Base-by-base conservation (phyloP, 2,888 invertebrate species). In the Poecilobothrus nobilitatus region DNA sequence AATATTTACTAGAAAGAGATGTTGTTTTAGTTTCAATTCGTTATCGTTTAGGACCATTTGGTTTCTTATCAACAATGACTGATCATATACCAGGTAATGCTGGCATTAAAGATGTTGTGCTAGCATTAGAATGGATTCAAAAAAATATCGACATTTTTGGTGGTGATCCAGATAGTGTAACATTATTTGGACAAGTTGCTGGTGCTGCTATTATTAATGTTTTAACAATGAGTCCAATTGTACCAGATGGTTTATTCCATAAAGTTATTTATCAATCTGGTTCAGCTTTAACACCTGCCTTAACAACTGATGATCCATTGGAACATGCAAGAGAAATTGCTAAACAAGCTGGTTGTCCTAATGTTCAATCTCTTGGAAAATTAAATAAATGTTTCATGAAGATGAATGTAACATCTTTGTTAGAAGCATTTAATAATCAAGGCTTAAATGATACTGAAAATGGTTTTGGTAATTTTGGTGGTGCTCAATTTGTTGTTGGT, bases 261-360 rank as follows among this genome's bases (percentile, higher is more conserved):
- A 79, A 81, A 34, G 83, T 82, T 12, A 86, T 86, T 71, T 79
- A 84, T 33, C 84, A 85, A 73, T 86, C 86, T 66, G 86, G 84
- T 1, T 82, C 84, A 10, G 82, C 83, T 0, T 72, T 84, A 2
- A 83, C 83, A 66, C 82, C 83, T 1, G 84, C 84, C 76, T 83
- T 84, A 21, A 79, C 84, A 21, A 84, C 85, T 69, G 76, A 78
- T 15, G 74, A 81, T 21, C 83, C 84, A 0, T 68, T 79, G 61
- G 68, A 73, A 1, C 77, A 80, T 18, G 78, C 81, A 2, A 78
- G 74, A 69, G 78, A 79, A 22, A 80, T 84, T 66, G 82, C 78
- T 0, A 73, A 74, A 53, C 73, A 77, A 22, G 79, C 79, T 10
- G 81, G 81, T 27, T 83, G 82, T 73, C 79, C 76, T 66, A 76